Conservation (phyloP, 2,113 vertebrate species). For the Etia nguti region DNA sequence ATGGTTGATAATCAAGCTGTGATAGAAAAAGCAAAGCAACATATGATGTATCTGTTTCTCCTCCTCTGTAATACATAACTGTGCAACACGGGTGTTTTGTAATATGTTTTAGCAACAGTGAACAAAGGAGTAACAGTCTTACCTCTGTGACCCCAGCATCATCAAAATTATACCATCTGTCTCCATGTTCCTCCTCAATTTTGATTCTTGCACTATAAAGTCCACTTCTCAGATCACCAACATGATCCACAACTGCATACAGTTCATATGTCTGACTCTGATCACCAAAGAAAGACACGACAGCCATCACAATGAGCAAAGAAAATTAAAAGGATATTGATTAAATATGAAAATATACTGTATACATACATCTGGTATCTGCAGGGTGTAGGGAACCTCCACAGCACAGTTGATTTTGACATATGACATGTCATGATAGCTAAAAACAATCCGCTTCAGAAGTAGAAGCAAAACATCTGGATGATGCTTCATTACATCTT, state of each 20-base stretch:
- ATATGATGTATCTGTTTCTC: fast-evolving
- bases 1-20: fast-evolving
- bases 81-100: fast-evolving
- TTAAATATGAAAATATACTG: not conserved
- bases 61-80: not conserved
- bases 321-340: fast-evolving
- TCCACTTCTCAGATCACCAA: not conserved
- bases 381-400: not conserved
- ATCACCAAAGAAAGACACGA: not conserved
- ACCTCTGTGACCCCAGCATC: slow-evolving; percentile 23
- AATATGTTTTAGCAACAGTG: fast-evolving
- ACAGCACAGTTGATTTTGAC: not conserved
- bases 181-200: fast-evolving
- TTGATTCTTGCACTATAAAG: not conserved
- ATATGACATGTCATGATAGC: not conserved
- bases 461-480: not conserved
- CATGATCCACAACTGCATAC: not conserved
- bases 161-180: slow-evolving; percentile 16
- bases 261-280: not conserved
- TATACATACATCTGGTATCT: not conserved
- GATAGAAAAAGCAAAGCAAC: not conserved
- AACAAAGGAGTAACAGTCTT: not conserved
- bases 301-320: not conserved
- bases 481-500: not conserved
- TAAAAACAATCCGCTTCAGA: not conserved